These are phyloP conservation scores for Drosophila baimaii DNA, from an alignment of 1,140 invertebrate species.

Conservation along the genomic window DNA sequence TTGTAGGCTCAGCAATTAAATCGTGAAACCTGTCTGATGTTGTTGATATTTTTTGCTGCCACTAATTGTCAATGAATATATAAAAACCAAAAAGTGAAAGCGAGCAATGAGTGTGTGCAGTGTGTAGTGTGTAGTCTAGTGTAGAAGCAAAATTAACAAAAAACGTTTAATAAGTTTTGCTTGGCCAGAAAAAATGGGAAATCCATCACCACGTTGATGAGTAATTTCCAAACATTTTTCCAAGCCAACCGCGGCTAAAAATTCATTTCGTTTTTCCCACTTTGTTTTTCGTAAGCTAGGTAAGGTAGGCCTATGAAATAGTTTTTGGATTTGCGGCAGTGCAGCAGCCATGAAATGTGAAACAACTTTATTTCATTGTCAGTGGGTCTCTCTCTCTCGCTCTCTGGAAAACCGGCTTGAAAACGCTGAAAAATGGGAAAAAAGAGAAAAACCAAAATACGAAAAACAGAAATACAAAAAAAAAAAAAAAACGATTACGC, in stretches of 20 bases:
- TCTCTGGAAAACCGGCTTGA: slow-evolving; percentile 66
- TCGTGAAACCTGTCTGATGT: slow-evolving; percentile 59
- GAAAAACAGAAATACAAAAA: slow-evolving; percentile 3
- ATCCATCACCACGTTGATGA: slow-evolving; percentile 36
- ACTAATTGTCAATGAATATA: slow-evolving; percentile 61
- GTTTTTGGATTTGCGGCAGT: slow-evolving; percentile 21
- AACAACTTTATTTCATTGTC: slow-evolving; percentile 80
- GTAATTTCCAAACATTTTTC: slow-evolving; percentile 62
- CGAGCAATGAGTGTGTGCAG: slow-evolving; percentile 31
- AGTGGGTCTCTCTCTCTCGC: slow-evolving; percentile 30
- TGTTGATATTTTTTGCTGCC: slow-evolving; percentile 43
- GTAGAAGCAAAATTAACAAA: slow-evolving; percentile 35
- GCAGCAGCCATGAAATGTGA: slow-evolving; percentile 73
- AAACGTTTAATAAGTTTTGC: slow-evolving; percentile 54
- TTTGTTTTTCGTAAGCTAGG: slow-evolving; percentile 13
- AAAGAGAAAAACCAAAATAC: slow-evolving; percentile 46
- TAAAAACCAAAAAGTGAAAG: slow-evolving; percentile 70
- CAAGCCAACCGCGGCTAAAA: slow-evolving; percentile 2
- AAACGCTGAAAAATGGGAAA: slow-evolving; percentile 40
- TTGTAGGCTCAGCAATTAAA: slow-evolving; percentile 66
- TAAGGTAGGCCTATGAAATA: slow-evolving; percentile 43
- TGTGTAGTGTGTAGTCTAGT: slow-evolving; percentile 27
- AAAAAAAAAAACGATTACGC: slow-evolving; percentile 41
- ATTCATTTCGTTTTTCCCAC: slow-evolving; percentile 21
- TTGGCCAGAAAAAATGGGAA: slow-evolving; percentile 45